Percentiles rank a stretch among this genome's conserved stretches.
These are phyloP conservation scores for Odocoileus hemionus DNA, from an alignment of 2,113 vertebrate species.

Conservation along the genomic window DNA sequence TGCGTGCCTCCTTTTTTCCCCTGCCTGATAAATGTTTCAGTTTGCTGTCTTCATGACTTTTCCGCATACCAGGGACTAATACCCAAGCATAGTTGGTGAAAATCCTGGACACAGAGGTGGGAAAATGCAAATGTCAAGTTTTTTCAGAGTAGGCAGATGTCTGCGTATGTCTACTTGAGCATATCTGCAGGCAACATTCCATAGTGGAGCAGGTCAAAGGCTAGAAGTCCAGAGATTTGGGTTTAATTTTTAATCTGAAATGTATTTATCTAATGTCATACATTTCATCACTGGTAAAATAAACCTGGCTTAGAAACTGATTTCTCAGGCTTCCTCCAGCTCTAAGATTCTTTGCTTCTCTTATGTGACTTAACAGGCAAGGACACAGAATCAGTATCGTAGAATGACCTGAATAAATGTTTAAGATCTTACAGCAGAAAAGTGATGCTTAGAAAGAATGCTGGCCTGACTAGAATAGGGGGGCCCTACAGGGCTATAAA, in stretches of 20 bases:
- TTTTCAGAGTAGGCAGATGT: background rate
- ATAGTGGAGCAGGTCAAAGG: background rate
- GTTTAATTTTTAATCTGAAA: constrained; percentile 29
- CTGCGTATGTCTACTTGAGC: background rate
- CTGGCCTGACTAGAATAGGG: background rate
- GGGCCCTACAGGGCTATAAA: background rate
- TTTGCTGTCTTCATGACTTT: background rate
- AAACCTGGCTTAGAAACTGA: background rate
- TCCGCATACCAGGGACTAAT: background rate
- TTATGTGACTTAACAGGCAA: background rate
- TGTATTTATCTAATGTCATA: background rate
- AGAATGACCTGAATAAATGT: background rate
- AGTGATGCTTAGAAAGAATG: background rate
- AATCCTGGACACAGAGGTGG: background rate
- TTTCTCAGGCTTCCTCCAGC: background rate
- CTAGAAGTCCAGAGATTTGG: background rate
- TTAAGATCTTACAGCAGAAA: background rate
- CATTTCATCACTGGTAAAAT: background rate
- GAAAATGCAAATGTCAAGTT: background rate
- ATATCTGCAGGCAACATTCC: background rate
- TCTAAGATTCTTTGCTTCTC: background rate
- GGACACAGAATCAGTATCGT: background rate
- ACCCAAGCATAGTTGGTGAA: background rate
- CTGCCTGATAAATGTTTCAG: background rate
- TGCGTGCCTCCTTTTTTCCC: background rate